A percentile compares a stretch with the other conserved stretches of the same genome.
phyloP scores from a whole-genome alignment of 2,113 vertebrate genomes.

The Spilogale gracilis region DNA sequence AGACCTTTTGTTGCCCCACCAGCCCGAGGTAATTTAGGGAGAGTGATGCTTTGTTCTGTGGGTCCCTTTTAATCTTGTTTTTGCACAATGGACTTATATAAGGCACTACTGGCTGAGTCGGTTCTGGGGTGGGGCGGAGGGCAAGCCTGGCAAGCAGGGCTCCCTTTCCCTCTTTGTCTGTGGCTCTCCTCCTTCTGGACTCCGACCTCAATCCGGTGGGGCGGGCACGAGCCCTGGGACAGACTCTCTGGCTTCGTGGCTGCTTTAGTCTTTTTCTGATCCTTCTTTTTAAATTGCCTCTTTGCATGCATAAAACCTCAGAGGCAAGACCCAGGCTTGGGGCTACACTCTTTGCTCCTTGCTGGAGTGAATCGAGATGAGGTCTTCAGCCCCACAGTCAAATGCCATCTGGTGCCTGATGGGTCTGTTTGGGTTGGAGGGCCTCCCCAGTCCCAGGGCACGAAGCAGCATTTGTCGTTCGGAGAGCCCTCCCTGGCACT shows the following conservation, averaged over 20 bases:
- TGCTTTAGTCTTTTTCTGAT: conserved; percentile 11
- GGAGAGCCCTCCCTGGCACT: fast-evolving
- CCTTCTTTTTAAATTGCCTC: conserved; percentile 52
- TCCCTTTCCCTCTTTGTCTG: not conserved
- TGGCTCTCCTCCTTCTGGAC: not conserved
- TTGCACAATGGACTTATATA: conserved; percentile 81
- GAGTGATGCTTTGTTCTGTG: conserved; percentile 84
- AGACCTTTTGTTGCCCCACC: conserved; percentile 83
- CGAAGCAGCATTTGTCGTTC: not conserved
- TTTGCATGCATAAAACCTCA: conserved; percentile 27
- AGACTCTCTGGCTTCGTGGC: not conserved
- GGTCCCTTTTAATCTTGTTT: conserved; percentile 88
- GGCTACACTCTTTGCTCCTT: not conserved
- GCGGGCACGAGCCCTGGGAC: not conserved
- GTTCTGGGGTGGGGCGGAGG: conserved; percentile 62
- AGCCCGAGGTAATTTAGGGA: conserved; percentile 82
- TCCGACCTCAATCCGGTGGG: not conserved
- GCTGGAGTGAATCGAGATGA: not conserved
- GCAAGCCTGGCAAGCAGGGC: not conserved
- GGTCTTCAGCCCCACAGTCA: not conserved
- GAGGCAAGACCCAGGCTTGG: conserved; percentile 28
- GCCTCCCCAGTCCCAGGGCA: not conserved
- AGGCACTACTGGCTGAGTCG: conserved; percentile 71
- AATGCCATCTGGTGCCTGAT: conserved; percentile 62
- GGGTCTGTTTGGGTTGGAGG: not conserved